A percentile compares a stretch with the other conserved stretches of the same genome.
These are phyloP conservation scores for Cryptotermes secundus DNA, from an alignment of 1,140 invertebrate genomes.

Conservation along the genomic window DNA sequence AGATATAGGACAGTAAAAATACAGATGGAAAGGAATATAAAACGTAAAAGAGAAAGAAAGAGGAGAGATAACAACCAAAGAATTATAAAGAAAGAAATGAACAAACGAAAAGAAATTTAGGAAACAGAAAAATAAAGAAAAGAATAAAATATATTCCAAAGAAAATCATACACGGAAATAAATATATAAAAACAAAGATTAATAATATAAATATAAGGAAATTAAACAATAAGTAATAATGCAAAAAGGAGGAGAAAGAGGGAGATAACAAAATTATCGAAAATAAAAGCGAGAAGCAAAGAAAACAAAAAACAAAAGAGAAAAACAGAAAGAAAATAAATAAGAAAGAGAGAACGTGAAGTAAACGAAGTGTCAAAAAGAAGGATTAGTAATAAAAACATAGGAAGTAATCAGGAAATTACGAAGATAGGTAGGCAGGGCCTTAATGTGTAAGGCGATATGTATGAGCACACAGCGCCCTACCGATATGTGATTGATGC, in stretches of 20 bases:
- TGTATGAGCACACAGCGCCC: background rate
- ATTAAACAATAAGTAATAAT: no score
- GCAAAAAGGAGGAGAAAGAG: background rate
- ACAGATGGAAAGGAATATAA: background rate
- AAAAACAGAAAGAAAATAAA: background rate
- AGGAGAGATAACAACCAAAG: background rate
- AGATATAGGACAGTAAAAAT: background rate
- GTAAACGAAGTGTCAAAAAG: background rate
- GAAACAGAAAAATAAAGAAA: background rate
- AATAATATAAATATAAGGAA: no score
- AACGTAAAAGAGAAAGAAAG: background rate
- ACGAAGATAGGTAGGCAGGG: background rate
- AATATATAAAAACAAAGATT: no score
- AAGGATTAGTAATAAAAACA: background rate
- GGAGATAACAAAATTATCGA: no score
- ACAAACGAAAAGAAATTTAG: background rate
- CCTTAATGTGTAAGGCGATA: background rate
- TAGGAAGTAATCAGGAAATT: background rate
- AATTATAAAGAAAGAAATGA: background rate
- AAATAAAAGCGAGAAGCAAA: background rate
- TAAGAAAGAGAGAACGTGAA: background rate
- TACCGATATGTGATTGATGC: background rate
- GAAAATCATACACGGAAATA: no score
- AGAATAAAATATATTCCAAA: background rate
- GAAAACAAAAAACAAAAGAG: background rate